Percentiles rank a stretch among this genome's conserved stretches.
phyloP scores from a whole-genome alignment of 2,888 invertebrate species.

The Catocala fraxini region DNA sequence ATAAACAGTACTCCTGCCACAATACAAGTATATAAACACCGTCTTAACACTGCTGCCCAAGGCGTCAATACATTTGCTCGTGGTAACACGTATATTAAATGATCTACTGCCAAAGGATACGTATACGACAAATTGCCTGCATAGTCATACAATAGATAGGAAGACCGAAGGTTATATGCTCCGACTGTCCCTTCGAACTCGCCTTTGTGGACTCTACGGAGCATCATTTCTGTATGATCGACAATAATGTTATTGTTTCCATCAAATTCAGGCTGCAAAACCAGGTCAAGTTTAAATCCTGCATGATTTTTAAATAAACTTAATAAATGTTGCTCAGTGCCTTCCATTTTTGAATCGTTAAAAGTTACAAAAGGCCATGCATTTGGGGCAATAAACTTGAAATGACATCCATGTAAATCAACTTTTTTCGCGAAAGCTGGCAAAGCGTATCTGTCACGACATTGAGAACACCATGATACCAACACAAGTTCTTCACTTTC shows the following conservation, averaged over 20 bases:
- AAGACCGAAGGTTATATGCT: no score
- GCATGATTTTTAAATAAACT: neutral
- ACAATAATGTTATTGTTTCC: no score
- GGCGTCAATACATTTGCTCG: neutral
- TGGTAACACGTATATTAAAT: neutral
- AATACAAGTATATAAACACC: neutral
- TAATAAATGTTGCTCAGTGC: neutral
- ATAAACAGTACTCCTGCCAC: no score
- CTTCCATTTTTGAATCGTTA: neutral
- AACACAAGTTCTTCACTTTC: no score
- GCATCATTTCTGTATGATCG: no score
- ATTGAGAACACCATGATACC: no score
- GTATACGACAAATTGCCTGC: neutral
- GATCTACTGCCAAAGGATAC: neutral
- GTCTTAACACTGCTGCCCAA: neutral
- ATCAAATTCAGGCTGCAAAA: no score
- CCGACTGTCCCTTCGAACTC: no score
- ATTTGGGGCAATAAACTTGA: neutral
- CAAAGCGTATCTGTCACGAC: no score
- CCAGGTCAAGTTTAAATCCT: neutral
- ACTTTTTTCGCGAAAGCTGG: no score
- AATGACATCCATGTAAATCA: neutral
- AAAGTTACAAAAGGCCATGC: constrained; percentile 2
- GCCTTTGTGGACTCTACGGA: no score
- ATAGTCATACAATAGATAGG: neutral